Evolutionary conservation across 2,797 vertebrate genomes (phyloP).

Genomic region (Okamejei kenojei): DNA sequence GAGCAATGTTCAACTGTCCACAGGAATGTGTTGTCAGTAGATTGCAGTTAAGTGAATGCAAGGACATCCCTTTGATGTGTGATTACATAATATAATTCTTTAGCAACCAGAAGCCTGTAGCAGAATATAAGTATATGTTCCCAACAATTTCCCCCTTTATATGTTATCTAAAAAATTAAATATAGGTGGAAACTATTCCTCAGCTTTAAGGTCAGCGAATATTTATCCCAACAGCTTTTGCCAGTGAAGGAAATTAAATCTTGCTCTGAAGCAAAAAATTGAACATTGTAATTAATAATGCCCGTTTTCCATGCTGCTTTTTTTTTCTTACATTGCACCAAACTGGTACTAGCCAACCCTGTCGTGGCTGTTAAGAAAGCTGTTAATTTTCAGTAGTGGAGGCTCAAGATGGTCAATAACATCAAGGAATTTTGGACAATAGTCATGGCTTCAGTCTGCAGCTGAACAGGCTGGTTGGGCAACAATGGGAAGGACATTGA

Average conservation of each 20-base stretch:
- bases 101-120: background rate
- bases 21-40: background rate
- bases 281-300: no score
- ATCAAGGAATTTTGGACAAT: no score
- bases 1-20: background rate
- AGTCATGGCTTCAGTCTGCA: no score
- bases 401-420: no score
- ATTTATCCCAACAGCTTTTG: background rate
- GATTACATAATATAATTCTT: background rate
- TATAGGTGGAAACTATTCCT: background rate
- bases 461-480: no score
- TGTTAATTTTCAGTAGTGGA: no score
- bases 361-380: no score
- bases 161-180: background rate
- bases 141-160: background rate
- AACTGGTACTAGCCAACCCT: no score
- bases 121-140: background rate
- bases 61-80: background rate
- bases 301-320: no score
- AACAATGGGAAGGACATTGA: no score
- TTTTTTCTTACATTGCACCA: no score
- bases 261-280: no score
- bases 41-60: background rate
- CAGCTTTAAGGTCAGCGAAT: background rate
- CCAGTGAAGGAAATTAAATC: background rate